Evolutionary conservation across 2,797 vertebrate species (phyloP), one percentile per base, ranked within the genome.

Genomic region (Smutsia temminckii): DNA sequence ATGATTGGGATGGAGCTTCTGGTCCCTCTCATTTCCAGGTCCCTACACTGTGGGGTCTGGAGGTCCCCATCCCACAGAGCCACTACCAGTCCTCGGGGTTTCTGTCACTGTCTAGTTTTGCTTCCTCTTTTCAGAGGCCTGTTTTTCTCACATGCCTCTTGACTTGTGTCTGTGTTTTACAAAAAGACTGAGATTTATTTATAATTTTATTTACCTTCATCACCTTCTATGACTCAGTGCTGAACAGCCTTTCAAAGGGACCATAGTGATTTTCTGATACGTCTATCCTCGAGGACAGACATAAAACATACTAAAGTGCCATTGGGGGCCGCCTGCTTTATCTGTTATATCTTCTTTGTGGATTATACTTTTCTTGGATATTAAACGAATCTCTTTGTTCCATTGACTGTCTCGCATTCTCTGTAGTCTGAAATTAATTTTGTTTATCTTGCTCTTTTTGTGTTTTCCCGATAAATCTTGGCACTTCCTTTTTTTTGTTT

Each of bases 361-460:
- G 64, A 80, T 53, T 75, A 27, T 53, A 42, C 27, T 66, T 94
- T 66, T 55, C 79, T 81, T 92, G 46, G 8, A 53, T 90, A 59
- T 57, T 29, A 92, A 94, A 95, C 74, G 49, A 81, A 90, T 79
- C 69, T 93, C 64, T 91, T 72, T 64, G 92, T 93, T 87, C 81
- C 42, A 27, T 8, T 51, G 84, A 91, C 75, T 80, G 87, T 71
- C 40, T 89, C 84, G 71, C 57, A 86, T 93, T 93, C 90, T 75
- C 4, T 42, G 59, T 81, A 51, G 64, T 78, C 84, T 80, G 95
- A 96, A 93, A 93, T 81, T 55, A 89, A 85, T 83, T 93, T 88
- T 78, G 40, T 74, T 88, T 92, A 81, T 61, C 51, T 92, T 89
- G 61, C 78, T 92, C 34, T 85, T 77, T 80, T 79, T 89, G 69